These are phyloP conservation scores for Aplodontia rufa DNA, from an alignment of 2,113 vertebrate genomes.

Conservation along the genomic window DNA sequence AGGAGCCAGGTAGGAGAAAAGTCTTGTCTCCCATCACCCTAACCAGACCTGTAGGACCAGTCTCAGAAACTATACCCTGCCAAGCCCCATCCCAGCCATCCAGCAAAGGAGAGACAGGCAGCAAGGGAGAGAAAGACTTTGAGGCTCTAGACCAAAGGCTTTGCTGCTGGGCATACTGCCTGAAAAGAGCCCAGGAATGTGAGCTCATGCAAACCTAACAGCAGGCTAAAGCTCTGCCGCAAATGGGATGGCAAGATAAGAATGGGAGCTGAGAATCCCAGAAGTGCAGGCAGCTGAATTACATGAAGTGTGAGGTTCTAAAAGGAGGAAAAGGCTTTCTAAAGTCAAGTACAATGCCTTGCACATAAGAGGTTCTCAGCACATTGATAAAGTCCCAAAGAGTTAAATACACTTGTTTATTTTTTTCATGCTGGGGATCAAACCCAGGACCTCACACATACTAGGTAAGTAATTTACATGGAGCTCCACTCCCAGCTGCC, in stretches of 20 bases:
- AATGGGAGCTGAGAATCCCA: background rate
- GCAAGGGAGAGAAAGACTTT: background rate
- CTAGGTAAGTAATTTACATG: background rate
- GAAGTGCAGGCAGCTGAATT: background rate
- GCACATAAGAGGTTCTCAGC: background rate
- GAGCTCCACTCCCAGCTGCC: background rate
- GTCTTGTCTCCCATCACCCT: background rate
- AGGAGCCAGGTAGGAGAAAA: background rate
- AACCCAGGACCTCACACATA: background rate
- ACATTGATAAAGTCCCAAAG: background rate
- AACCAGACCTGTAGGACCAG: background rate
- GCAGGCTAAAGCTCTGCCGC: background rate
- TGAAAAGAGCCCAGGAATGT: constrained; percentile 2
- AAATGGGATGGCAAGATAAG: background rate
- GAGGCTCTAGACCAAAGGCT: background rate
- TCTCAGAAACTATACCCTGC: constrained; percentile 6
- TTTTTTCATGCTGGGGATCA: background rate
- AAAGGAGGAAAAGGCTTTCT: background rate
- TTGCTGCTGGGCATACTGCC: background rate
- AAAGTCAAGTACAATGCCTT: background rate
- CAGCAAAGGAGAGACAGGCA: background rate
- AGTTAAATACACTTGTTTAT: background rate
- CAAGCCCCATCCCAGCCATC: background rate
- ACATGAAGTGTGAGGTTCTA: constrained; percentile 30
- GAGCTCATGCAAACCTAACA: background rate